Conservation (phyloP, 1,140 invertebrate genomes). For the Bombus terrestris region DNA sequence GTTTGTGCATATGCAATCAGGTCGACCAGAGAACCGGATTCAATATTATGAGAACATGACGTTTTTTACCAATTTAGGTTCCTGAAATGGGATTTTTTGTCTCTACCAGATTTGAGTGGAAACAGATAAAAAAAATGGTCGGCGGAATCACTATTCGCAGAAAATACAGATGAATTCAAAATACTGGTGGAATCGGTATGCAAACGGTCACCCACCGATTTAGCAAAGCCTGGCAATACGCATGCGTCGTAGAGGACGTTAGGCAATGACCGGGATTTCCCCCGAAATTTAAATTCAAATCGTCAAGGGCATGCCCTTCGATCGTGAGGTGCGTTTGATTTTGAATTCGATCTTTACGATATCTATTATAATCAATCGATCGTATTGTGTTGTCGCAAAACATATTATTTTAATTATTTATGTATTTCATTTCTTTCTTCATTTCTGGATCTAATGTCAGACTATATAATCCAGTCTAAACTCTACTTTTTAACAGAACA, state of each 20-base stretch:
- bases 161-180: neutral
- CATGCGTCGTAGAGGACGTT: neutral
- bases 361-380: neutral
- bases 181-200: slow-evolving; percentile 12
- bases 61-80: neutral
- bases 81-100: neutral
- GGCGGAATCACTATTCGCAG: neutral
- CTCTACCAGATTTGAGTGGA: neutral
- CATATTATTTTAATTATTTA: neutral
- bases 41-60: neutral
- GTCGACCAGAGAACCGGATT: neutral
- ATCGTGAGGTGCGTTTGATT: neutral
- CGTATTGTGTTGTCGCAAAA: neutral
- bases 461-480: neutral
- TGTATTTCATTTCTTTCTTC: neutral
- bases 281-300: slow-evolving; percentile 30
- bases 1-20: neutral
- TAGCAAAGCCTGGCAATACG: neutral
- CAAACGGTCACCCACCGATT: neutral
- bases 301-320: slow-evolving; percentile 8
- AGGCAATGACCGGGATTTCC: slow-evolving; percentile 14
- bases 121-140: neutral
- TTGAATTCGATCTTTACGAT: neutral
- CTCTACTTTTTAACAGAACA: neutral
- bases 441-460: neutral